Base-by-base conservation (phyloP, 2,113 vertebrate species). In the Notarius lentiginosus region DNA sequence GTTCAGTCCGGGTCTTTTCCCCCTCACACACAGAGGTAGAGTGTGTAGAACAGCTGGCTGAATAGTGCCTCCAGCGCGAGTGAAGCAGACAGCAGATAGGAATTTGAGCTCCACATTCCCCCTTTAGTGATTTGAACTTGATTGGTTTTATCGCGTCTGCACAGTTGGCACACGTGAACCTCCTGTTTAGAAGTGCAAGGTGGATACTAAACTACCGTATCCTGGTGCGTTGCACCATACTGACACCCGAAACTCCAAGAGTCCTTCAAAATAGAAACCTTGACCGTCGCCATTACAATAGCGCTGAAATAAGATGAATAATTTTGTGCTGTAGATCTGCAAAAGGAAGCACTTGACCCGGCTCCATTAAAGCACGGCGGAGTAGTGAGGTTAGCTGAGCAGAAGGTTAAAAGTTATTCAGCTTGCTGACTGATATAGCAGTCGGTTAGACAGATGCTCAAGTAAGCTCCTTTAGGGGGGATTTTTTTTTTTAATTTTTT, bases 401-500 rank as follows among this genome's bases (percentile, higher is more conserved):
- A 86, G 87, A 76, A 14, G 70, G 85, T 75, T 84, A 75, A 72
- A 79, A 60, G 87, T 88, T 90, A 87, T 75, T 72, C 9, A 72
- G 87, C 73, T 88, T 49, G 70, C 82, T 73, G 83, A 47, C 30
- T 76, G 24, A 76, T 75, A 76, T 77, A 56, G 68, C 77, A n/a
- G 89, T 70, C 72, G 72, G 55, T 85, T 76, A 90, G 82, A 80
- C 15, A 90, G 77, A 83, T 20, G 86, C 70, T 84, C 72, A 68
- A 84, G 56, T 66, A 72, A 81, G 70, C 70, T 70, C 55, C 79
- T 81, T 72, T 5, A 5, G 47, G 80, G 56, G n/a, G n/a, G 5
- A 77, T 79, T 93, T 81, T 93, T 97, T 96, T 41, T 2, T 41
- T 41, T 41, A 34, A 34, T 34, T 34, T 3, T 41, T 41, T 41